Evolutionary conservation across 2,888 invertebrate species (phyloP).

Genomic region (Polydrusus tereticollis): DNA sequence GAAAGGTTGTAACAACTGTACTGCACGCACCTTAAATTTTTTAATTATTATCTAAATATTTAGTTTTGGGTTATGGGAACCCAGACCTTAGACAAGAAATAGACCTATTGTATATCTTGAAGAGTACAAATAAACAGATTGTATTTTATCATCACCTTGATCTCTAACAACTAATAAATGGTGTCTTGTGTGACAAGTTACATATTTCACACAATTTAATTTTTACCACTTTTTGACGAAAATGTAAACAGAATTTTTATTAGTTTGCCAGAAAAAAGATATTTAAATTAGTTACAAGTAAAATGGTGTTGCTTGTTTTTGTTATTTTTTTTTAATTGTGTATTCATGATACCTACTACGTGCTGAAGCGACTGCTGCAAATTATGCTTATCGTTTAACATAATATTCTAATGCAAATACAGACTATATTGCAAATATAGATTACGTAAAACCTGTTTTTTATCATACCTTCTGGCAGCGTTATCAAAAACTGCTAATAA

Average conservation of each 20-base stretch:
- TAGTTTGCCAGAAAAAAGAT: background rate
- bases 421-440: too few relatives aligned
- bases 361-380: too few relatives aligned
- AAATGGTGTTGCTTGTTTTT: too few relatives aligned
- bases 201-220: background rate
- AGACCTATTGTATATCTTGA: conserved; percentile 23
- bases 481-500: background rate
- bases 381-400: too few relatives aligned
- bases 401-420: too few relatives aligned
- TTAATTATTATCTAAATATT: conserved; percentile 4
- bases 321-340: too few relatives aligned
- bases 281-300: background rate
- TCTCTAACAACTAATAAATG: conserved; percentile 18
- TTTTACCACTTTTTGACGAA: background rate
- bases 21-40: background rate
- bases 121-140: conserved; percentile 6
- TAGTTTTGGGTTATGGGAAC: conserved; percentile 24
- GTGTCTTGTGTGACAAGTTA: background rate
- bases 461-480: background rate
- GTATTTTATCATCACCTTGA: background rate
- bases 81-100: conserved; percentile 33
- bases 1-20: too few relatives aligned
- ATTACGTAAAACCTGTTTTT: background rate
- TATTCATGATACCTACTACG: too few relatives aligned
- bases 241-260: background rate